These are phyloP conservation scores for Anolis sagrei DNA, from an alignment of 2,113 vertebrate species.

Conservation along the genomic window DNA sequence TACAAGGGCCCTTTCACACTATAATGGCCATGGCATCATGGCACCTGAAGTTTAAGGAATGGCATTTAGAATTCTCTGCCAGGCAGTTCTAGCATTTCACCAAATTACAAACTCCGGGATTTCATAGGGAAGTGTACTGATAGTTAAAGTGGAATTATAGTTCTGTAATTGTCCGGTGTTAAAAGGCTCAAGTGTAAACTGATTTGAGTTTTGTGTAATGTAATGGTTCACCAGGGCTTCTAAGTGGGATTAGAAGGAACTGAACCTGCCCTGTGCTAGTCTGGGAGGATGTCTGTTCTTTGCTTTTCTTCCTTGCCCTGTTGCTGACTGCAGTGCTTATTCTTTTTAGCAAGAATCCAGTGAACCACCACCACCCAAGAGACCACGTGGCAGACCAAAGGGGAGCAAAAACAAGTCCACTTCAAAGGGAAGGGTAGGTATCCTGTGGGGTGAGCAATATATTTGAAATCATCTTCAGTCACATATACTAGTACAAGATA, in stretches of 20 bases:
- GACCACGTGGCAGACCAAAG: constrained; percentile 93
- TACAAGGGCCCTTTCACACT: too few species aligned
- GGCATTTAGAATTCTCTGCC: too few species aligned
- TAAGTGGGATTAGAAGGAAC: not conserved
- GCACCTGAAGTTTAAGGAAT: too few species aligned
- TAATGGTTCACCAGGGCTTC: too few species aligned
- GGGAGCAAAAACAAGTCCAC: constrained; percentile 93
- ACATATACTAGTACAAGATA: not conserved
- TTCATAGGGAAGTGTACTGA: too few species aligned
- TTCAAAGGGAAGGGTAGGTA: constrained; percentile 86
- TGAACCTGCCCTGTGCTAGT: not conserved
- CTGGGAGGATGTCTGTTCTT: not conserved
- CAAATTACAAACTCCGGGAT: too few species aligned
- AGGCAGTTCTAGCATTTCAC: too few species aligned
- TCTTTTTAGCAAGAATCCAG: constrained; percentile 86
- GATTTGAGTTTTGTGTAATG: too few species aligned
- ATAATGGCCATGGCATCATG: not conserved
- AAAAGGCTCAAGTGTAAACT: too few species aligned
- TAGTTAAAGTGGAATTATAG: too few species aligned
- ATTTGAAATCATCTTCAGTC: not conserved
- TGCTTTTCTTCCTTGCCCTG: not conserved
- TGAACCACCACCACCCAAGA: constrained; percentile 92
- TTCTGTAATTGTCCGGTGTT: too few species aligned
- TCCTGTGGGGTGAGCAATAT: not conserved
- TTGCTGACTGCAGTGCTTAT: constrained; percentile 7